Evolutionary conservation across 1,140 invertebrate species (phyloP).

Genomic region (Hydropsyche tenuis): DNA sequence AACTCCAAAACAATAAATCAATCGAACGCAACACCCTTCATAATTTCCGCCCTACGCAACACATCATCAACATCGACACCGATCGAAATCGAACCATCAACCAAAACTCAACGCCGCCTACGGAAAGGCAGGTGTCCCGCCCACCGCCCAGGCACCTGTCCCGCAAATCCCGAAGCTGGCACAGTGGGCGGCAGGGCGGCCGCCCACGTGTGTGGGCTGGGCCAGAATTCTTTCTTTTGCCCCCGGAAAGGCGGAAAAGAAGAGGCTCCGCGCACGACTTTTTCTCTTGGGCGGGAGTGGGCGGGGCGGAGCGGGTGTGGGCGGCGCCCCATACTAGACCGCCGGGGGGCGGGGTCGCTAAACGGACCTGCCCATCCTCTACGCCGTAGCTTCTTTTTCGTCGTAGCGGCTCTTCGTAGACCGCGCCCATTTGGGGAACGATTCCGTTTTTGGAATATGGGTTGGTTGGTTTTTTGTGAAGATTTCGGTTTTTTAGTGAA

Average conservation of each 20-base stretch:
- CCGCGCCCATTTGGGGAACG: constrained; percentile 15
- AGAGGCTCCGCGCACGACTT: neutral
- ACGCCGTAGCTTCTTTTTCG: constrained; percentile 40
- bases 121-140: too few species aligned
- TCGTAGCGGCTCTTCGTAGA: constrained; percentile 31
- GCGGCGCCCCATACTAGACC: constrained; percentile 44
- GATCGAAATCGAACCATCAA: too few species aligned
- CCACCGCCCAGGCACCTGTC: too few species aligned
- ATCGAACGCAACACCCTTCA: too few species aligned
- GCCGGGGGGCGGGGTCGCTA: constrained; percentile 36
- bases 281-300: constrained; percentile 20
- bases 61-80: too few species aligned
- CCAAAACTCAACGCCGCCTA: too few species aligned
- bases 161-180: too few species aligned
- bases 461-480: too few species aligned
- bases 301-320: constrained; percentile 39
- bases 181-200: constrained; percentile 4
- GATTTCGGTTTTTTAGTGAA: too few species aligned
- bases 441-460: neutral
- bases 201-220: constrained; percentile 16
- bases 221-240: constrained; percentile 4
- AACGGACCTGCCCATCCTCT: constrained; percentile 43
- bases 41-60: too few species aligned
- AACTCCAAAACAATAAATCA: too few species aligned
- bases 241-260: neutral